phyloP scores from a whole-genome alignment of 2,113 vertebrate genomes.

The Oceanites oceanicus region DNA sequence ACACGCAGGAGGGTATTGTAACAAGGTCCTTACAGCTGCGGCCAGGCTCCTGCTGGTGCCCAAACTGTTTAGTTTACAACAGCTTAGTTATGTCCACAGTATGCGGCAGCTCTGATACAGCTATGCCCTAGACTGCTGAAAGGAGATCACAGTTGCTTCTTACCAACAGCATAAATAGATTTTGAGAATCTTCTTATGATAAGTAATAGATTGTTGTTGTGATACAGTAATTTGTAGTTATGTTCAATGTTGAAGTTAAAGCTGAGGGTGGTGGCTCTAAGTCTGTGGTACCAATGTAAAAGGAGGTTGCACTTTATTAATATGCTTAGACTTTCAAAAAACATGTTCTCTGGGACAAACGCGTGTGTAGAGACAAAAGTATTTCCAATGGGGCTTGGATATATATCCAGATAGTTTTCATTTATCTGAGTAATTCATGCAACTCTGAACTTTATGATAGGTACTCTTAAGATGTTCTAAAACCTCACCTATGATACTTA shows the following conservation, averaged over 20 bases:
- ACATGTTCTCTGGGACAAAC: neutral
- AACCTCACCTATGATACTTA: neutral
- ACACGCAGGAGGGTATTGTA: neutral
- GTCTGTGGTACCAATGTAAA: neutral
- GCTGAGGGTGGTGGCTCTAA: neutral
- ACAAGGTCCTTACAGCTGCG: neutral
- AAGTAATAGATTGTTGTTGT: neutral
- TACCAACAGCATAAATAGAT: neutral
- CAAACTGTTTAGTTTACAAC: neutral
- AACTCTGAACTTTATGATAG: neutral
- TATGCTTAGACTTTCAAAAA: neutral
- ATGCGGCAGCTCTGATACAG: neutral
- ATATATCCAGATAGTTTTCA: neutral
- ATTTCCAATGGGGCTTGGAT: neutral
- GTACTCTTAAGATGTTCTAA: neutral
- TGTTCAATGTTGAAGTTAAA: neutral
- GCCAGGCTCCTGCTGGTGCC: neutral
- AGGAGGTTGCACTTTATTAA: neutral
- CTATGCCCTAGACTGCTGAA: neutral
- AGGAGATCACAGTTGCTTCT: neutral
- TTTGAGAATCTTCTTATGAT: neutral
- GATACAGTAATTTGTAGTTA: neutral
- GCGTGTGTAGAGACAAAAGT: neutral
- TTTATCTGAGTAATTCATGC: neutral
- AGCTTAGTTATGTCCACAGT: neutral